These are phyloP conservation scores for Dilophus febrilis DNA, from an alignment of 2,888 invertebrate genomes.

Conservation along the genomic window DNA sequence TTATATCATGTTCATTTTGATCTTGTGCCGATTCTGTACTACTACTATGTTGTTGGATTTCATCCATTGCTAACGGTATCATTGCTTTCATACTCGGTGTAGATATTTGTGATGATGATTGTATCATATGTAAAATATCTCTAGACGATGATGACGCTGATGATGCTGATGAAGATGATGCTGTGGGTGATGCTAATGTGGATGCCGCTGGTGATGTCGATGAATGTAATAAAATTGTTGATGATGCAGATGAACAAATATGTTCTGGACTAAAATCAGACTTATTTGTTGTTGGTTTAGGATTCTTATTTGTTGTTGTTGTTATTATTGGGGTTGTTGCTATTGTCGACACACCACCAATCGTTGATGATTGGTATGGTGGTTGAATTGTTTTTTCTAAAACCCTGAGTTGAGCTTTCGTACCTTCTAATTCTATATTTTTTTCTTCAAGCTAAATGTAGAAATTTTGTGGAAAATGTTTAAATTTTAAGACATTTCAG, in stretches of 20 bases:
- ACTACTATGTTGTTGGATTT: slow-evolving; percentile 35
- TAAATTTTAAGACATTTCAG: no score
- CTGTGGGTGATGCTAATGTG: slow-evolving; percentile 22
- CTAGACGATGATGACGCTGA: slow-evolving; percentile 11
- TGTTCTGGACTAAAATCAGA: slow-evolving; percentile 13
- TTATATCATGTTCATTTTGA: slow-evolving; percentile 28
- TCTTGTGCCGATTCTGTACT: slow-evolving; percentile 48
- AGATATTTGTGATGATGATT: slow-evolving; percentile 25
- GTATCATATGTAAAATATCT: slow-evolving; percentile 6
- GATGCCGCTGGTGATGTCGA: slow-evolving; percentile 25
- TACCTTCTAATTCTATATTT: slow-evolving; percentile 69
- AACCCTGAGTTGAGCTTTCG: slow-evolving; percentile 56
- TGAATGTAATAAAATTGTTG: no score
- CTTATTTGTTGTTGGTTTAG: slow-evolving; percentile 9
- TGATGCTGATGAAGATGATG: slow-evolving; percentile 16
- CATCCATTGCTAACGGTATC: slow-evolving; percentile 38
- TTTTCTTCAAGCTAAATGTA: slow-evolving; percentile 67
- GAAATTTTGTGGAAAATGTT: no score
- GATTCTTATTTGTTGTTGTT: no score
- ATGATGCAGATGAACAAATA: slow-evolving; percentile 26
- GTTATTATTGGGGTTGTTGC: slow-evolving; percentile 20
- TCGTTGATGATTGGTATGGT: no score
- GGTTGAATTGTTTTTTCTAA: no score
- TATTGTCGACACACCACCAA: no score
- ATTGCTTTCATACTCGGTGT: slow-evolving; percentile 41